A percentile compares a stretch with the other conserved stretches of the same genome.
These are phyloP conservation scores for Argyresthia albistria DNA, from an alignment of 2,888 invertebrate species.

Conservation along the genomic window DNA sequence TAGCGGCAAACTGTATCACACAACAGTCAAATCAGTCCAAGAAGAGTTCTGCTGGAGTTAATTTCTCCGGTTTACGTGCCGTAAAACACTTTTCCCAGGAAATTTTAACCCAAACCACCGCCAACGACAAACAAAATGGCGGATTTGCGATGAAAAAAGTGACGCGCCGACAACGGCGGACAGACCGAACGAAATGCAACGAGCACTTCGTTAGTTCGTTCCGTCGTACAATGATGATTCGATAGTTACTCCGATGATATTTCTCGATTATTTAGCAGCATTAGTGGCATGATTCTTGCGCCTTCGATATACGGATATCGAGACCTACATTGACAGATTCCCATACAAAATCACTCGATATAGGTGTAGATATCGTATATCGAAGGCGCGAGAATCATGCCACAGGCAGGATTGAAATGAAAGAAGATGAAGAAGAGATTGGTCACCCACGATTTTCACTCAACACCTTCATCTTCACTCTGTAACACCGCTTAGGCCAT, in stretches of 20 bases:
- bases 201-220: conserved; percentile 21
- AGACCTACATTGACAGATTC: too few relatives aligned
- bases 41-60: conserved; percentile 43
- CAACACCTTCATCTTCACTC: too few relatives aligned
- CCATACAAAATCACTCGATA: too few relatives aligned
- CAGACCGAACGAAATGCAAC: conserved; percentile 37
- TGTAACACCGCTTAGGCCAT: too few relatives aligned
- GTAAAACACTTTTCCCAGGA: conserved; percentile 57
- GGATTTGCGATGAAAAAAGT: conserved; percentile 63
- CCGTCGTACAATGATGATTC: conserved; percentile 8
- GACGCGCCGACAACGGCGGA: conserved; percentile 53
- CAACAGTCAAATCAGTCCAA: conserved; percentile 41
- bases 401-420: too few relatives aligned
- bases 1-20: conserved; percentile 43
- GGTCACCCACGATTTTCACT: too few relatives aligned
- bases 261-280: too few relatives aligned
- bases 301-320: too few relatives aligned
- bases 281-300: too few relatives aligned
- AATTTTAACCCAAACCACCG: conserved; percentile 64
- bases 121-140: conserved; percentile 73
- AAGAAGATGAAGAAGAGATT: too few relatives aligned
- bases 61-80: conserved; percentile 55
- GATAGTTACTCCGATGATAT: conserved; percentile 3
- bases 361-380: too few relatives aligned
- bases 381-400: too few relatives aligned